Conservation (phyloP, 2,888 invertebrate species). For the Antheraea assamensis region DNA sequence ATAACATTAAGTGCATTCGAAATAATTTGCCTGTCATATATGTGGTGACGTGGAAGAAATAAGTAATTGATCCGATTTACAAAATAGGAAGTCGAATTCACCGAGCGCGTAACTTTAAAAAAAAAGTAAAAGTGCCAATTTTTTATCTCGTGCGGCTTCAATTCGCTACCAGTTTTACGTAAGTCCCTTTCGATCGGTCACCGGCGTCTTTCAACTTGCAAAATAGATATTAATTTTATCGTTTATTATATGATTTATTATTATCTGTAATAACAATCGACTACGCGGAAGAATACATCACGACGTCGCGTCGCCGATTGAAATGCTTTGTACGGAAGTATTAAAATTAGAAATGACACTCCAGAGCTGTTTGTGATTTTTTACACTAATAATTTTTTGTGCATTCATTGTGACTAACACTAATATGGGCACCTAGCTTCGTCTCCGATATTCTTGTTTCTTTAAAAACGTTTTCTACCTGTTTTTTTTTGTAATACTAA, state of each 20-base stretch:
- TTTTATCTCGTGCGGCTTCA: slow-evolving; percentile 47
- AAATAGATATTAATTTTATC: slow-evolving; percentile 18
- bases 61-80: slow-evolving; percentile 16
- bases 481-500: no score
- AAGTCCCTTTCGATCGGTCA: slow-evolving; percentile 45
- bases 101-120: slow-evolving; percentile 57
- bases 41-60: neutral
- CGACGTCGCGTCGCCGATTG: slow-evolving; percentile 21
- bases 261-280: slow-evolving; percentile 23
- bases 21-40: neutral
- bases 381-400: neutral
- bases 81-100: slow-evolving; percentile 36
- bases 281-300: slow-evolving; percentile 24
- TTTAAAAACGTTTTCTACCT: no score
- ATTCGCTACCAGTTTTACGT: slow-evolving; percentile 64
- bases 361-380: neutral
- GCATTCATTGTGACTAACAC: no score
- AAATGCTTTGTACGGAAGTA: slow-evolving; percentile 23
- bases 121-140: slow-evolving; percentile 69
- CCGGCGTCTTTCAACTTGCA: slow-evolving; percentile 20
- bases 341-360: slow-evolving; percentile 20
- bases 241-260: slow-evolving; percentile 14
- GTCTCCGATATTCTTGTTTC: no score
- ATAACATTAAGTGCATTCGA: neutral
- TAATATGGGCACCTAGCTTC: no score